Base-by-base conservation (phyloP, 2,113 vertebrate species). In the Xerus inauris region DNA sequence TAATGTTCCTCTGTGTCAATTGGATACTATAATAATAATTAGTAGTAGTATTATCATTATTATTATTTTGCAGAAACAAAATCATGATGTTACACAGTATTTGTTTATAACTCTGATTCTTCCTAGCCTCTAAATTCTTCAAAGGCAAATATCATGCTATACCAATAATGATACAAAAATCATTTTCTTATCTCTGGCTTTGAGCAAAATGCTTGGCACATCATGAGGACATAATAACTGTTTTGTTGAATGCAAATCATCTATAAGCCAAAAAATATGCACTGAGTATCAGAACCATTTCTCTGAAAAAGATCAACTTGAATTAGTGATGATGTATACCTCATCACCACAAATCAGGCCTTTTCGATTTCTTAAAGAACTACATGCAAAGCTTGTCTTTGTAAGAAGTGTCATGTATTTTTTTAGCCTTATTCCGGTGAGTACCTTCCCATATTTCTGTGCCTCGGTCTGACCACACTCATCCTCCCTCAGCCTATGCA, bases 371-470 rank as follows among this genome's bases (percentile, higher is more conserved):
- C 73, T 81, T 71, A 94, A 89, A 91, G 62, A 91, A 85, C 89
- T 2, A 3, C 3, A 72, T 47, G 24, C 3, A 10, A 2, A 65
- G 16, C 71, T 89, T 79, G 87, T 8, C 62, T 95, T 82, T 85
- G 42, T 82, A 89, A 94, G 35, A 84, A 87, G n/a, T 81, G n/a
- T 12, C 9, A 7, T 32, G 16, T 73, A 3, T 73, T 90, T 93
- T 90, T 57, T 49, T 28, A 85, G 28, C 28, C 24, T 83, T 51
- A 32, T 83, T 94, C 49, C 77, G 81, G 19, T 45, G 38, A 89
- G 80, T 30, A 72, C 73, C 67, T 65, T 94, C 91, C 94, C 75
- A 80, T 91, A 69, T 82, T 72, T 97, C 92, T 94, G 5, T 32
- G 38, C 22, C 35, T 85, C 14, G 49, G 24, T 85, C 88, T 96